Conservation (phyloP, 2,888 invertebrate species). For the Rhogogaster chlorosoma region DNA sequence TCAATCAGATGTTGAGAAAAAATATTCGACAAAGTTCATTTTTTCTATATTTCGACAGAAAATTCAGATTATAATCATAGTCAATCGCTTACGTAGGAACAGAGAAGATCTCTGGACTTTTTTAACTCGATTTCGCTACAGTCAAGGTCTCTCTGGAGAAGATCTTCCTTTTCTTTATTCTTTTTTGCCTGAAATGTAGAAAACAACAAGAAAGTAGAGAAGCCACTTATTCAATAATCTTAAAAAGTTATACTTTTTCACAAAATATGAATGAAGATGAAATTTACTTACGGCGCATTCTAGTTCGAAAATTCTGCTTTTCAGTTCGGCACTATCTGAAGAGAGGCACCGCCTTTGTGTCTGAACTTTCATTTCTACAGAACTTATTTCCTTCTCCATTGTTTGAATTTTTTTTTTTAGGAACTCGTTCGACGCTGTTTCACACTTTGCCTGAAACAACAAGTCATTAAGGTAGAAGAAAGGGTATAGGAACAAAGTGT, state of each 20-base stretch:
- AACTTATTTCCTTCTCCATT: slow-evolving; percentile 65
- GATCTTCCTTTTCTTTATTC: slow-evolving; percentile 62
- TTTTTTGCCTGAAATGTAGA: slow-evolving; percentile 62
- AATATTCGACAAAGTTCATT: slow-evolving; percentile 44
- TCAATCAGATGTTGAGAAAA: slow-evolving; percentile 35
- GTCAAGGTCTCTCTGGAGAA: slow-evolving; percentile 61
- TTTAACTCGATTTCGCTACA: slow-evolving; percentile 64
- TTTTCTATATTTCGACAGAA: background rate
- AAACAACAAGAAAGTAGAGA: background rate
- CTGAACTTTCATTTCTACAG: slow-evolving; percentile 61
- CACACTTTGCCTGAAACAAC: slow-evolving; percentile 63
- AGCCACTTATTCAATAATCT: background rate
- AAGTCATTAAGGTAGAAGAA: background rate
- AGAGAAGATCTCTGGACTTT: slow-evolving; percentile 62
- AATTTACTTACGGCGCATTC: slow-evolving; percentile 64
- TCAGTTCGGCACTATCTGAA: slow-evolving; percentile 62
- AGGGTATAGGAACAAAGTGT: background rate
- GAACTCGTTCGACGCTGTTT: slow-evolving; percentile 65
- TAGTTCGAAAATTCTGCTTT: slow-evolving; percentile 65
- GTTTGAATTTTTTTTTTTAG: slow-evolving; percentile 63
- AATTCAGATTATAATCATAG: background rate
- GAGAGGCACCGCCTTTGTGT: slow-evolving; percentile 61
- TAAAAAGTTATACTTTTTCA: background rate
- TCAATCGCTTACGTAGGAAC: slow-evolving; percentile 62
- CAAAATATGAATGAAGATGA: background rate